phyloP scores from a whole-genome alignment of 2,113 vertebrate genomes.

The Peromyscus leucopus region DNA sequence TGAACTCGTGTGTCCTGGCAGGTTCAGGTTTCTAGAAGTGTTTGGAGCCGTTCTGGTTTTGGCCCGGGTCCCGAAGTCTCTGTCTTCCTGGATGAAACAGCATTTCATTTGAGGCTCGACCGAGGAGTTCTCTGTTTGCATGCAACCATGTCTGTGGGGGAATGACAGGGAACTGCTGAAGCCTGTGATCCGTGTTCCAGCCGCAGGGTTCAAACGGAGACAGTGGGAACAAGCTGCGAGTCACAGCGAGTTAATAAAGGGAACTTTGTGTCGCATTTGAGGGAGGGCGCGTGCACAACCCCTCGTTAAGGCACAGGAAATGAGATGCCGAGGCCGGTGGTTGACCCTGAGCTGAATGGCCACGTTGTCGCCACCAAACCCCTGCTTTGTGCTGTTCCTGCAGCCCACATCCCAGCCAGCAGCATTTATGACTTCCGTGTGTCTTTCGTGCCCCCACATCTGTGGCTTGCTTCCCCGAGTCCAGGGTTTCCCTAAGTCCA shows the following conservation, averaged over 20 bases:
- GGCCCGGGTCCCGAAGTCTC: background rate
- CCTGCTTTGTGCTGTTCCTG: background rate
- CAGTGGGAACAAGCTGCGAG: background rate
- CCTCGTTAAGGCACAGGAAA: background rate
- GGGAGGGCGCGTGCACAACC: background rate
- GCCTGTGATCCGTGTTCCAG: background rate
- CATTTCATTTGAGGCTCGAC: background rate
- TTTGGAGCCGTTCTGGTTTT: background rate
- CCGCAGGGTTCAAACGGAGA: background rate
- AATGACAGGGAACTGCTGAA: background rate
- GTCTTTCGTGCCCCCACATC: background rate
- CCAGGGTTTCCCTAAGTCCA: background rate
- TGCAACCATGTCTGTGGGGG: background rate
- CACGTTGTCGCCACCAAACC: too few species aligned
- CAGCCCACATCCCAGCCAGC: accelerated
- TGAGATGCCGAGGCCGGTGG: slow-evolving; percentile 5
- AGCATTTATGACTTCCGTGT: background rate
- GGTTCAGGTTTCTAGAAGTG: slow-evolving; percentile 45
- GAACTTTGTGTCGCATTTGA: background rate
- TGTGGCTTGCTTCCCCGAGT: too few species aligned
- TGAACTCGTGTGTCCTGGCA: background rate
- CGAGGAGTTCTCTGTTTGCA: background rate
- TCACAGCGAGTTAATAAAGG: background rate
- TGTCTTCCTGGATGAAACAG: background rate
- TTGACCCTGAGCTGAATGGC: background rate